These are phyloP conservation scores for Rattus rattus DNA, from an alignment of 2,113 vertebrate species.

Conservation along the genomic window DNA sequence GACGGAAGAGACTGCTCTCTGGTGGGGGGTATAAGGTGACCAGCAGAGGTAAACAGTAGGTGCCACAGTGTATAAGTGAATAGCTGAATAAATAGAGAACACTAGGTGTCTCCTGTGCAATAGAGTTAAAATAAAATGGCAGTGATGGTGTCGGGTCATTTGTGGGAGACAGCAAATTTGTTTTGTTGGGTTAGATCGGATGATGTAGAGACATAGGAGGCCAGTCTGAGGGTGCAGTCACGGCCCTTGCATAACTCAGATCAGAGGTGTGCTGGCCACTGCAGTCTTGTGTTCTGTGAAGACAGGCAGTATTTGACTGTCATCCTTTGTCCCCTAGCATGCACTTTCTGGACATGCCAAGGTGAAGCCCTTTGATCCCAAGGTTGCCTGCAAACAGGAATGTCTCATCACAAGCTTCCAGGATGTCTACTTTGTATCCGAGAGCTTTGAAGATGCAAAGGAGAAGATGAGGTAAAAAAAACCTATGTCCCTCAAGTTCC, in stretches of 20 bases:
- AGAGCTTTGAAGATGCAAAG: slow-evolving; percentile 98
- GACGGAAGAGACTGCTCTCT: neutral
- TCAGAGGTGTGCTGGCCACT: neutral
- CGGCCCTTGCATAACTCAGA: neutral
- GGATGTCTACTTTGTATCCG: slow-evolving; percentile 96
- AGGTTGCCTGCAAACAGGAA: slow-evolving; percentile 94
- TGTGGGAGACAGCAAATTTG: neutral
- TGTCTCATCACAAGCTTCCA: slow-evolving; percentile 98
- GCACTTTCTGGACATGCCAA: slow-evolving; percentile 93
- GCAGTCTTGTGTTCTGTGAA: neutral
- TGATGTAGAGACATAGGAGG: slow-evolving; percentile 17
- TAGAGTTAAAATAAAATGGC: neutral
- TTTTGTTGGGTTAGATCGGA: neutral
- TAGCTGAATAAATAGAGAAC: neutral
- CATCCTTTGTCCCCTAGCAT: slow-evolving; percentile 86
- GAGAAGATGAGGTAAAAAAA: slow-evolving; percentile 95
- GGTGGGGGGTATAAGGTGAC: neutral
- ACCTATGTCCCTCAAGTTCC: neutral
- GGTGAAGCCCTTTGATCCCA: slow-evolving; percentile 95
- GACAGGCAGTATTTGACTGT: neutral
- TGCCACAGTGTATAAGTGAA: neutral
- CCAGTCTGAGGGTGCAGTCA: slow-evolving; percentile 19
- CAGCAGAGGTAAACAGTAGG: neutral
- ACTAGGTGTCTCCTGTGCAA: neutral
- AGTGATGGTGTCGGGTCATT: neutral